Conservation (phyloP, 1,140 invertebrate genomes). For the Procambarus virginalis region DNA sequence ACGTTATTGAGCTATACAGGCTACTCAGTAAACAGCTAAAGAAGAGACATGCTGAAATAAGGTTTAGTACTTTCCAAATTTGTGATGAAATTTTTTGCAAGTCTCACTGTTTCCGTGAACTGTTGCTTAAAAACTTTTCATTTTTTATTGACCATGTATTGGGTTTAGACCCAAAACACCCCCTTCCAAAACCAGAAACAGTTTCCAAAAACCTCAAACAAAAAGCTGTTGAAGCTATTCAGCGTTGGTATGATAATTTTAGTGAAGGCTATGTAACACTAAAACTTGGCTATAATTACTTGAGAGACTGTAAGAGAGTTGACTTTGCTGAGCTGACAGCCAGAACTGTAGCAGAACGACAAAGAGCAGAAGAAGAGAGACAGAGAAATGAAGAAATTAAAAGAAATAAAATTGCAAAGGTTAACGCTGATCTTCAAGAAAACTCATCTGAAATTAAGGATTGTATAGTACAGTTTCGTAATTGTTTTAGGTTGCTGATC, state of each 20-base stretch:
- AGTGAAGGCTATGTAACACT: slow-evolving; percentile 51
- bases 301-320: slow-evolving; percentile 64
- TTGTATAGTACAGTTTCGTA: slow-evolving; percentile 56
- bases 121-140: slow-evolving; percentile 57
- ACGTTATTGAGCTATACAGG: slow-evolving; percentile 61
- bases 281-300: slow-evolving; percentile 53
- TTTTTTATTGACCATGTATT: slow-evolving; percentile 42
- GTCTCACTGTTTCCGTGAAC: slow-evolving; percentile 66
- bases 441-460: slow-evolving; percentile 43
- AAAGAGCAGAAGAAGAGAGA: slow-evolving; percentile 59
- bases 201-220: slow-evolving; percentile 59
- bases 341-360: slow-evolving; percentile 57
- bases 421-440: slow-evolving; percentile 53
- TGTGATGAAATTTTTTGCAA: slow-evolving; percentile 66
- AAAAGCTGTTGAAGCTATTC: slow-evolving; percentile 54
- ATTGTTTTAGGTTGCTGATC: slow-evolving; percentile 66
- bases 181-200: slow-evolving; percentile 55
- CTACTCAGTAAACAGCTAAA: slow-evolving; percentile 61
- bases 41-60: slow-evolving; percentile 67
- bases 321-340: slow-evolving; percentile 60
- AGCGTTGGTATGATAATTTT: slow-evolving; percentile 65
- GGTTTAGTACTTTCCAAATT: slow-evolving; percentile 67
- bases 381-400: slow-evolving; percentile 57
- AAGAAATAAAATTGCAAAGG: slow-evolving; percentile 52
- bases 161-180: slow-evolving; percentile 45